These are phyloP conservation scores for Strigamia maritima DNA, from an alignment of 2,888 invertebrate species.

Conservation along the genomic window DNA sequence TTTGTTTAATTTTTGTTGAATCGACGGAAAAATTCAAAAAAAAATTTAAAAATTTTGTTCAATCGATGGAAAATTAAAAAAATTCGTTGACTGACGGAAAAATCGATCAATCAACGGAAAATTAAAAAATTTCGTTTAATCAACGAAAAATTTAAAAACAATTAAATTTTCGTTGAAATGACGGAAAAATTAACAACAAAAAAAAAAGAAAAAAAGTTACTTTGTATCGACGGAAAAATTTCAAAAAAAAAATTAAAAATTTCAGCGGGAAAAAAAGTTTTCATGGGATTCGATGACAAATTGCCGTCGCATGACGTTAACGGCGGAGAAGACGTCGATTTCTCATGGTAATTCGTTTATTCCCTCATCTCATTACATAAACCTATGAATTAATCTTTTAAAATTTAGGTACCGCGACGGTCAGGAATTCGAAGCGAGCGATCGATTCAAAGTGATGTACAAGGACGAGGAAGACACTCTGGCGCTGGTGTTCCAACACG, in stretches of 20 bases:
- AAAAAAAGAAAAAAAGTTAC: no score
- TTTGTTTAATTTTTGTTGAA: no score
- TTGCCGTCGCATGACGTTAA: conserved; percentile 51
- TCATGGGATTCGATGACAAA: conserved; percentile 66
- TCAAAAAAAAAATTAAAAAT: background rate
- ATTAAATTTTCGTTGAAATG: no score
- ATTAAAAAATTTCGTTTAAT: no score
- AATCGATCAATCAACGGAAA: no score
- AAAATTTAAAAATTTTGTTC: no score
- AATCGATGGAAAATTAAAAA: no score
- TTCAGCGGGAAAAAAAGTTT: conserved; percentile 78
- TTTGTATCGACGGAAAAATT: no score
- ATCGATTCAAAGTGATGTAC: conserved; percentile 83
- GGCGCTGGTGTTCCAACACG: conserved; percentile 89
- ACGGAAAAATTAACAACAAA: background rate
- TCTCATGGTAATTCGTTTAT: conserved; percentile 73
- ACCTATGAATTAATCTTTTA: conserved; percentile 62
- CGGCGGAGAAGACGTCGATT: conserved; percentile 72
- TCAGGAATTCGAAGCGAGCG: conserved; percentile 79
- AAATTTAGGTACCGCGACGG: conserved; percentile 68
- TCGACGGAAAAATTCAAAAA: no score
- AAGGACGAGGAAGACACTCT: conserved; percentile 90
- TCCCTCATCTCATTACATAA: no score
- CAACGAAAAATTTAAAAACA: no score
- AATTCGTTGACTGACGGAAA: no score